Evolutionary conservation across 37 sponge, comb jelly and placozoan genomes (phyloP).

Genomic region (Geodia barretti): DNA sequence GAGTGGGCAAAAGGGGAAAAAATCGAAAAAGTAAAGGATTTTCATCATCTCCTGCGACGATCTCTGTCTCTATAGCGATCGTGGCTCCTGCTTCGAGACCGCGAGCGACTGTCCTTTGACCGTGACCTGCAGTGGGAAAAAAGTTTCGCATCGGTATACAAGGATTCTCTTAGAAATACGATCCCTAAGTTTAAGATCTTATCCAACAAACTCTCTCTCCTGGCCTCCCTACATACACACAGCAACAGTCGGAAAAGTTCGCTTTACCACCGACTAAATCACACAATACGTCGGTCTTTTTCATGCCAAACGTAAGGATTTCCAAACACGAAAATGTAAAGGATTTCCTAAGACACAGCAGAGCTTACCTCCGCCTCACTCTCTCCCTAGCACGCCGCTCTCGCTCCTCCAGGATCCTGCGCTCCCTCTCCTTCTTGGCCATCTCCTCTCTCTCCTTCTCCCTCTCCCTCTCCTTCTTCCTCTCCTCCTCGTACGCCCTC

Average conservation of each 20-base stretch:
- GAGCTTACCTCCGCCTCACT: neutral
- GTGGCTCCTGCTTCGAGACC: constrained; percentile 10
- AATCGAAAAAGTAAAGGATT: neutral
- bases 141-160: too few relatives aligned
- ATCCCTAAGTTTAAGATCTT: too few relatives aligned
- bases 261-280: too few relatives aligned
- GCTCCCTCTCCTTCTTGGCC: constrained; percentile 18
- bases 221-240: too few relatives aligned
- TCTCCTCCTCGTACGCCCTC: constrained; percentile 1
- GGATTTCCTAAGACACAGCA: too few relatives aligned
- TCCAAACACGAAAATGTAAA: too few relatives aligned
- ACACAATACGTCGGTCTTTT: too few relatives aligned
- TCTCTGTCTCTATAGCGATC: neutral
- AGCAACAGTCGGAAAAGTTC: too few relatives aligned
- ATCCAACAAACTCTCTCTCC: too few relatives aligned
- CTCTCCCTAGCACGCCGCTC: constrained; percentile 30
- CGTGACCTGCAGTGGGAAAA: constrained; percentile 21
- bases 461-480: neutral
- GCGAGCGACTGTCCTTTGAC: neutral
- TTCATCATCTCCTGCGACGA: neutral
- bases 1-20: neutral
- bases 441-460: constrained; percentile 4
- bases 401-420: constrained; percentile 29
- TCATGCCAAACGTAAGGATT: too few relatives aligned
- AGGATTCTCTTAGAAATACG: too few relatives aligned